Evolutionary conservation across 2,113 vertebrate genomes (phyloP).

Genomic region (Brachyistius frenatus): DNA sequence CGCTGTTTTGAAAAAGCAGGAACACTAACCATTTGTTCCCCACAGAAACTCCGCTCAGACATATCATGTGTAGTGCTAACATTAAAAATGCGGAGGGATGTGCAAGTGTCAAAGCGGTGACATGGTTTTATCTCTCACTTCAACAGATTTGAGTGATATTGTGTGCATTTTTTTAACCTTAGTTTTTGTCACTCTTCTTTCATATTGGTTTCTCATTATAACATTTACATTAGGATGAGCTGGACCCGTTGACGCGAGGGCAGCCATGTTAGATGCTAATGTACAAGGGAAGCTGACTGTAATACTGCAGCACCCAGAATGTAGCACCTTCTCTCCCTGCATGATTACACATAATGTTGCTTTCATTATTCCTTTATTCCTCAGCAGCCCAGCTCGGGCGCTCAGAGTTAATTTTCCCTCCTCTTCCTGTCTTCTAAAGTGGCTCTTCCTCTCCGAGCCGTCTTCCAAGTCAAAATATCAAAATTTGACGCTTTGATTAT

Average conservation of each 20-base stretch:
- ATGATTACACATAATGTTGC: conserved; percentile 70
- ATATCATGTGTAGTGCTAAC: not conserved
- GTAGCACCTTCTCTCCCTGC: conserved; percentile 51
- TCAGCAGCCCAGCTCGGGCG: conserved; percentile 25
- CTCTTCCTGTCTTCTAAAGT: conserved; percentile 19
- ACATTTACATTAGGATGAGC: conserved; percentile 30
- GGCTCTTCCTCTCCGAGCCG: conserved; percentile 43
- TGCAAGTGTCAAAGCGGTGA: conserved; percentile 1
- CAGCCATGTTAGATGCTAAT: conserved; percentile 59
- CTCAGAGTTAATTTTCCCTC: conserved; percentile 42
- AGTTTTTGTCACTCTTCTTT: not conserved
- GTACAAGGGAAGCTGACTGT: conserved; percentile 37
- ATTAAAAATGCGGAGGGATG: not conserved
- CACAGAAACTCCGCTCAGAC: not conserved
- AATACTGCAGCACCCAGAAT: conserved; percentile 39
- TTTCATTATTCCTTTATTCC: conserved; percentile 66
- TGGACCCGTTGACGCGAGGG: conserved; percentile 30
- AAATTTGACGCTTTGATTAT: conserved; percentile 60
- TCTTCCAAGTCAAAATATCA: conserved; percentile 56
- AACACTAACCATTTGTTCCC: not conserved
- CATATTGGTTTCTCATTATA: conserved; percentile 33
- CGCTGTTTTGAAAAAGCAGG: conserved; percentile 10
- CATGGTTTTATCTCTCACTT: not conserved
- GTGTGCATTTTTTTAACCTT: not conserved
- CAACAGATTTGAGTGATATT: conserved; percentile 2